A percentile compares a stretch with the other conserved stretches of the same genome.
Evolutionary conservation across 2,113 vertebrate species (phyloP).

Genomic region (Perca flavescens): DNA sequence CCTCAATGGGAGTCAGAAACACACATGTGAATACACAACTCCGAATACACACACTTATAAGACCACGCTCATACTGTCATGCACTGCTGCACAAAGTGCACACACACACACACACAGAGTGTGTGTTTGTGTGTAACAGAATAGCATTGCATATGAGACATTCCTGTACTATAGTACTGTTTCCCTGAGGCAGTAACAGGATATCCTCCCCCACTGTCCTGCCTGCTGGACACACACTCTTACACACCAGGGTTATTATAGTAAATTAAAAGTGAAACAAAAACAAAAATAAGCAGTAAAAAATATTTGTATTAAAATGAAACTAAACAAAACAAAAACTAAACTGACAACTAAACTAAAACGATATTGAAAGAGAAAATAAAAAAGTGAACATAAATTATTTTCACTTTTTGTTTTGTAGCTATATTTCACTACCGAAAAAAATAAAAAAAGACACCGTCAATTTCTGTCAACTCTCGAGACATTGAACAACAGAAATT

Average conservation of each 20-base stretch:
- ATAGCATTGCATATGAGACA: conserved; percentile 69
- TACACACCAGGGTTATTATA: neutral
- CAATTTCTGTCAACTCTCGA: too few relatives aligned
- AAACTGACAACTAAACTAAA: too few relatives aligned
- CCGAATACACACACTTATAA: conserved; percentile 40
- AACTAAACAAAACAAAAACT: too few relatives aligned
- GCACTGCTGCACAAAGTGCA: conserved; percentile 33
- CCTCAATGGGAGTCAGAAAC: conserved; percentile 56
- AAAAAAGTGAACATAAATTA: too few relatives aligned
- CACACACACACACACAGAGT: conserved; percentile 25
- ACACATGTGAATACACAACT: conserved; percentile 52
- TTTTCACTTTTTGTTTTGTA: too few relatives aligned
- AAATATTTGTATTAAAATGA: too few relatives aligned
- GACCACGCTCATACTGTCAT: conserved; percentile 13
- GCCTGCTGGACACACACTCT: conserved; percentile 36
- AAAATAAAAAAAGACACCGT: too few relatives aligned
- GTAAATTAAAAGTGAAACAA: too few relatives aligned
- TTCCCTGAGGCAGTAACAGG: conserved; percentile 79
- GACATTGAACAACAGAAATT: too few relatives aligned
- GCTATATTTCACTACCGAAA: too few relatives aligned
- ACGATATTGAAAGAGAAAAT: too few relatives aligned
- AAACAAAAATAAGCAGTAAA: too few relatives aligned
- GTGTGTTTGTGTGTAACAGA: conserved; percentile 35
- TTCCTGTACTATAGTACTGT: conserved; percentile 69
- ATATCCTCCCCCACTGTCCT: conserved; percentile 74